Percentiles rank a stretch among this genome's conserved stretches.
Evolutionary conservation across 2,113 vertebrate genomes (phyloP).

Genomic region (Otocyon megalotis): DNA sequence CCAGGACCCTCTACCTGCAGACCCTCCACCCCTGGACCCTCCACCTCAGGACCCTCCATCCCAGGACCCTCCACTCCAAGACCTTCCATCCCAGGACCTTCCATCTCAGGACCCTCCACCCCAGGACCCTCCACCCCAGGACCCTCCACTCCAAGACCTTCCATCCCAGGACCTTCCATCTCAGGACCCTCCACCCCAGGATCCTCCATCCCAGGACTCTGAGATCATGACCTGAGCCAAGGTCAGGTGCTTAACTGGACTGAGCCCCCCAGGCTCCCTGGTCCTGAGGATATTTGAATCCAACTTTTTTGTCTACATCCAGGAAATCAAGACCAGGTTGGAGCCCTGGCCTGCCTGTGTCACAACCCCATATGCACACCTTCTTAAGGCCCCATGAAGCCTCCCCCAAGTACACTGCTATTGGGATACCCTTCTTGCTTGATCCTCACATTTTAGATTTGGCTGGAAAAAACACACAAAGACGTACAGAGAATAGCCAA

Average conservation of each 20-base stretch:
- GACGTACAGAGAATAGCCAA: background rate
- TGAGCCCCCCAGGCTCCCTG: background rate
- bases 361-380: background rate
- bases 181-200: too few species aligned
- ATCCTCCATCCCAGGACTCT: background rate
- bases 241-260: background rate
- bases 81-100: too few species aligned
- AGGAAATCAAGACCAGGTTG: background rate
- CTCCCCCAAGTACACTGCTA: fast-evolving
- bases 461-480: background rate
- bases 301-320: background rate
- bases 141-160: too few species aligned
- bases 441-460: background rate
- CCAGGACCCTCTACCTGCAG: too few species aligned
- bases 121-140: too few species aligned
- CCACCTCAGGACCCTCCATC: too few species aligned
- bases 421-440: background rate
- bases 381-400: too few species aligned
- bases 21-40: too few species aligned
- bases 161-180: background rate
- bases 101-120: too few species aligned
- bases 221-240: background rate
- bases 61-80: too few species aligned
- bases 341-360: background rate
- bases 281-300: background rate